These are phyloP conservation scores for Albula goreensis DNA, from an alignment of 2,113 vertebrate genomes.

Conservation along the genomic window DNA sequence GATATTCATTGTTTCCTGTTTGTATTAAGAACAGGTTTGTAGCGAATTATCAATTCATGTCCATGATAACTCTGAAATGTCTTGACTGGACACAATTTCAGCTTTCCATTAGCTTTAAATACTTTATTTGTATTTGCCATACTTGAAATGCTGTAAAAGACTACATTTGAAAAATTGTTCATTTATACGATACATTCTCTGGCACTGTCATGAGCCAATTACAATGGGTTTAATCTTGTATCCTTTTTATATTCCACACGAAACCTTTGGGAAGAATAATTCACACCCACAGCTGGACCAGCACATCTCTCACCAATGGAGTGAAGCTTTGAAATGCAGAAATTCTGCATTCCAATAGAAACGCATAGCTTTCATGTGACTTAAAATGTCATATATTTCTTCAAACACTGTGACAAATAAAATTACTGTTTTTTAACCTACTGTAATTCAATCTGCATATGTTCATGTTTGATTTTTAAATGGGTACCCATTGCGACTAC, in stretches of 20 bases:
- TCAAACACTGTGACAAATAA: slow-evolving; percentile 15
- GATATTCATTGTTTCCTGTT: background rate
- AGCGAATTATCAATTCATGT: background rate
- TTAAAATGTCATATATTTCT: background rate
- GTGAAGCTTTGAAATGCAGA: background rate
- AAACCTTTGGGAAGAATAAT: background rate
- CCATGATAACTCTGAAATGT: background rate
- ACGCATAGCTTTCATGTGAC: background rate
- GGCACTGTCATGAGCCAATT: background rate
- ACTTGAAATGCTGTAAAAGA: slow-evolving; percentile 4
- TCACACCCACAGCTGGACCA: background rate
- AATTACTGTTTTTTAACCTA: slow-evolving; percentile 6
- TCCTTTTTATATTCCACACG: background rate
- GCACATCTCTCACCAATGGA: background rate
- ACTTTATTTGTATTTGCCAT: background rate
- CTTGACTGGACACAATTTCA: background rate
- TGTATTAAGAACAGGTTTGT: background rate
- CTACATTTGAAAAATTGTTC: background rate
- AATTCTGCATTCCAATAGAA: background rate
- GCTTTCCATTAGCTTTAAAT: background rate
- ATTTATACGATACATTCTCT: slow-evolving; percentile 8
- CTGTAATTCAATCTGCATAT: slow-evolving; percentile 1
- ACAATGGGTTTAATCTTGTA: background rate
- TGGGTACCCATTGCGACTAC: background rate
- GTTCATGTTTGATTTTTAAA: background rate